Conservation (phyloP, 53 echinoderm and acorn worm genomes). For the Apostichopus leukothele region DNA sequence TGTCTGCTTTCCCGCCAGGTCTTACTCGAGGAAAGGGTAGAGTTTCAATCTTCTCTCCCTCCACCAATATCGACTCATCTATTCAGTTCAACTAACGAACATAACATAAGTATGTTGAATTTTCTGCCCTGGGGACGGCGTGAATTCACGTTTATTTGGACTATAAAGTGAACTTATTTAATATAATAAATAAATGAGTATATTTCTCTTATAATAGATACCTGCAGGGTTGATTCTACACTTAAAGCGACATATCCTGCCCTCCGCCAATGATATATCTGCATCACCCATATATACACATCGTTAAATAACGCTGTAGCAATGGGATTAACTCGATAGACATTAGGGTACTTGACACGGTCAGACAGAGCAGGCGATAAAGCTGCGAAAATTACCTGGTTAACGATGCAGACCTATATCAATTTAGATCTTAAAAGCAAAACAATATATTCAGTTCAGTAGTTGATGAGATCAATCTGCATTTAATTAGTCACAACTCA, state of each 20-base stretch:
- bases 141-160: not conserved
- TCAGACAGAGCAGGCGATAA: not conserved
- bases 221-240: not conserved
- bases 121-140: too few species aligned
- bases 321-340: constrained; percentile 18
- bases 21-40: too few species aligned
- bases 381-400: constrained; percentile 9
- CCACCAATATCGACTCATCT: too few species aligned
- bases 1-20: too few species aligned
- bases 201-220: not conserved
- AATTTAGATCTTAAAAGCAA: too few species aligned
- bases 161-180: not conserved
- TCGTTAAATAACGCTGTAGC: constrained; percentile 8
- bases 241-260: not conserved
- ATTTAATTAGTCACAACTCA: too few species aligned
- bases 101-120: too few species aligned
- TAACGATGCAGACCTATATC: too few species aligned
- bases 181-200: not conserved
- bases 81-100: too few species aligned
- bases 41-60: too few species aligned
- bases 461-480: too few species aligned
- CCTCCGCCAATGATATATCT: constrained; percentile 12
- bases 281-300: constrained; percentile 12
- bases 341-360: constrained; percentile 23
- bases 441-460: too few species aligned